Evolutionary conservation across 2,888 invertebrate genomes (phyloP).

Genomic region (Drosophila setosimentum): DNA sequence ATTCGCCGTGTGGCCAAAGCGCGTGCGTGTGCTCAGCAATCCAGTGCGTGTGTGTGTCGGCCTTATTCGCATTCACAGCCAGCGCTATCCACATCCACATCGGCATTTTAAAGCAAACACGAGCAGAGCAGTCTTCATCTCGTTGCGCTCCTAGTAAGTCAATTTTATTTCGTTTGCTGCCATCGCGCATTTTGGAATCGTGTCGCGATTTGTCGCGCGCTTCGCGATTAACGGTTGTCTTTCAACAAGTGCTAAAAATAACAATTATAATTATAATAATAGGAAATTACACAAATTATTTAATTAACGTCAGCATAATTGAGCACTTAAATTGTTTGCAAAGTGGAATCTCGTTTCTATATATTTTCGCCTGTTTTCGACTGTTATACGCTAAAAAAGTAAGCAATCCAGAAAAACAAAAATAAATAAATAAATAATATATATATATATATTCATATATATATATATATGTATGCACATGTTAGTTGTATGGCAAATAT

Average conservation of each 20-base stretch:
- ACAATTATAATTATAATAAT: constrained; percentile 24
- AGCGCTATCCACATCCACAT: constrained; percentile 21
- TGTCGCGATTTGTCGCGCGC: constrained; percentile 24
- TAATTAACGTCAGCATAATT: constrained; percentile 42
- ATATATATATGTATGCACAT: background rate
- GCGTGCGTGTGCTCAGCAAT: constrained; percentile 69
- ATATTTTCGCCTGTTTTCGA: constrained; percentile 17
- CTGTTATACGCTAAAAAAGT: constrained; percentile 27
- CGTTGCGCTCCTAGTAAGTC: constrained; percentile 72
- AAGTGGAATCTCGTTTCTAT: constrained; percentile 49
- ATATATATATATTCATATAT: too few relatives aligned
- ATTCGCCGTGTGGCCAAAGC: constrained; percentile 51
- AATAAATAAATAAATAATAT: background rate
- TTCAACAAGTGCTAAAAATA: constrained; percentile 32
- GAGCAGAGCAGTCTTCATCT: constrained; percentile 61
- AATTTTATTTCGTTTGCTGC: constrained; percentile 9
- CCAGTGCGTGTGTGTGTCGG: constrained; percentile 27
- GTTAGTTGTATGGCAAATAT: background rate
- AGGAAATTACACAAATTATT: constrained; percentile 33
- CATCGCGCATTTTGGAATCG: constrained; percentile 24
- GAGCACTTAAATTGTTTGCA: constrained; percentile 27
- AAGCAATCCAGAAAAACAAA: constrained; percentile 30
- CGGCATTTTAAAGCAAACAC: constrained; percentile 36
- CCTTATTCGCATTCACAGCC: constrained; percentile 21
- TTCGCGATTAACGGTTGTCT: constrained; percentile 32